Evolutionary conservation across 2,888 invertebrate genomes (phyloP), one percentile per base, ranked within the genome.

Genomic region (Cephus pulcher): DNA sequence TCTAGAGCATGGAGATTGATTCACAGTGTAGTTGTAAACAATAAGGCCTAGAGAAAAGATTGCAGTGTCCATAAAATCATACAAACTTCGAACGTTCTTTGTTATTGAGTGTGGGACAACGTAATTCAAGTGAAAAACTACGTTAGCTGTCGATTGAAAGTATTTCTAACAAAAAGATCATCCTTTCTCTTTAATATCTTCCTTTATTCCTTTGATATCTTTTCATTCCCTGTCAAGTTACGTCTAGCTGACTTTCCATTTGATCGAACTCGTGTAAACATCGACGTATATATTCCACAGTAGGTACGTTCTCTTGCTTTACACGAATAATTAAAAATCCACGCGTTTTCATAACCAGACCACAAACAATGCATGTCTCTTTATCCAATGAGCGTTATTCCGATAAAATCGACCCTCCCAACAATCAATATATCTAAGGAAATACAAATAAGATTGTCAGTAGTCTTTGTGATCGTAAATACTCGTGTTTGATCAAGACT

Each of bases 401-500:
- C 56, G 23, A 23, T 15, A 56, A 56, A 56, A 23, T 6, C 2
- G 9, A 56, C 1, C 56, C 56, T 56, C 2, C 23, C 6, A 56
- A 56, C 9, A 23, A 23, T 56, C 56, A 0, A 23, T 56, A 56
- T 9, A 23, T 23, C 9, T 56, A 23, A 56, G 56, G 23, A 56
- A 56, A 56, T 15, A 9, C 9, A 56, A 56, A 56, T 9, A 56
- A 56, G 56, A 56, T 56, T 23, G 0, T 23, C 56, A 56, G 56
- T 23, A 56, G 9, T 56, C 56, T 56, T 23, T 56, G 23, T 56
- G 56, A 56, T 23, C 56, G 56, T 23, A 23, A 56, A 56, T 86
- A 84, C 83, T 84, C 80, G 82, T 83, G 84, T 87, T 88, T 89
- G 89, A 90, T 89, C 86, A 86, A 83, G 84, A 86, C 84, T 86